Evolutionary conservation across 2,888 invertebrate species (phyloP).

Genomic region (Coenonympha arcania): DNA sequence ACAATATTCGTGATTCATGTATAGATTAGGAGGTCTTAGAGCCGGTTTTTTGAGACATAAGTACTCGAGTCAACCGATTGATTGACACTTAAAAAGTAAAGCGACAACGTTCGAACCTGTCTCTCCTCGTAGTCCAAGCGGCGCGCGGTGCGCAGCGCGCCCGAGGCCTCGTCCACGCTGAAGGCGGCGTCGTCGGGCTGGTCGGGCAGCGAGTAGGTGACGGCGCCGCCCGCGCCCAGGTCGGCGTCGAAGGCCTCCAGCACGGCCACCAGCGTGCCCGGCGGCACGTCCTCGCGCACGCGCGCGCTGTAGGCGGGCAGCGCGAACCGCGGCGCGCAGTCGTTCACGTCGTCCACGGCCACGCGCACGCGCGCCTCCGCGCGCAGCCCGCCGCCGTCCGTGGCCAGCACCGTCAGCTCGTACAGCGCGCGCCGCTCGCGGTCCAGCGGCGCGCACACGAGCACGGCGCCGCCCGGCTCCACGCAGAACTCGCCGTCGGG

Average conservation of each 20-base stretch:
- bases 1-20: too few species aligned
- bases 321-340: conserved; percentile 88
- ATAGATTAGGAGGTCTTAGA: too few species aligned
- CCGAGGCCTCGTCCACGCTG: conserved; percentile 87
- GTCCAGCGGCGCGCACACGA: conserved; percentile 84
- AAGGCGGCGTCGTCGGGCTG: conserved; percentile 80
- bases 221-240: conserved; percentile 84
- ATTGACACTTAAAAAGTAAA: too few species aligned
- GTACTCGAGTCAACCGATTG: too few species aligned
- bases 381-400: conserved; percentile 83
- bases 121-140: conserved; percentile 90
- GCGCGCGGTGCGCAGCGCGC: conserved; percentile 85
- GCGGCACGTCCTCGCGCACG: conserved; percentile 91
- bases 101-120: conserved; percentile 61
- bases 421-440: conserved; percentile 88
- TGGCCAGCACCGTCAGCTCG: conserved; percentile 84
- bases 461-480: conserved; percentile 84
- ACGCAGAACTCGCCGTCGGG: conserved; percentile 86
- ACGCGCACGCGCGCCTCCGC: conserved; percentile 89
- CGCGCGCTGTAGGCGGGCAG: conserved; percentile 83
- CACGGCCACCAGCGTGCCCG: conserved; percentile 88
- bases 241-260: conserved; percentile 89
- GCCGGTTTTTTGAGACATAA: too few species aligned
- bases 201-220: conserved; percentile 85
- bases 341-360: conserved; percentile 91